These are phyloP conservation scores for Metellina segmentata DNA, from an alignment of 2,888 invertebrate genomes.

Conservation along the genomic window DNA sequence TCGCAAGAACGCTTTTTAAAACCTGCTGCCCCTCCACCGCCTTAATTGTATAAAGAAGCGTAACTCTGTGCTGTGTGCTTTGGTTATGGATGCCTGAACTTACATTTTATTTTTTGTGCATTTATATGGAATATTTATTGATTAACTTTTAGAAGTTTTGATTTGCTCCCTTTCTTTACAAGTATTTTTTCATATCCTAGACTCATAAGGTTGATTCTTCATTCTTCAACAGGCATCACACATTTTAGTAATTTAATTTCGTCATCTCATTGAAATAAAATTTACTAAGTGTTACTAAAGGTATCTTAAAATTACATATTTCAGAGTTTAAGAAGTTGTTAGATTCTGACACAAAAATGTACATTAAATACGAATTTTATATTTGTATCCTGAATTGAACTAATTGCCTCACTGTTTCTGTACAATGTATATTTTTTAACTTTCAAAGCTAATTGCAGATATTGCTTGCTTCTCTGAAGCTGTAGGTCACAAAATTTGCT, in stretches of 20 bases:
- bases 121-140: conserved; percentile 30
- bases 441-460: conserved; percentile 4
- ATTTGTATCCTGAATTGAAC: background rate
- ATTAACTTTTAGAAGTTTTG: background rate
- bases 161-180: background rate
- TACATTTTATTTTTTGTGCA: conserved; percentile 31
- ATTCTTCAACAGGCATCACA: background rate
- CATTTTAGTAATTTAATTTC: background rate
- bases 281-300: background rate
- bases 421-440: background rate
- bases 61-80: conserved; percentile 5
- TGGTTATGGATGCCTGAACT: conserved; percentile 38
- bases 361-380: background rate
- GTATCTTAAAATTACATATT: background rate
- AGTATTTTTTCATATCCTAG: no score
- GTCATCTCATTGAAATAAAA: background rate
- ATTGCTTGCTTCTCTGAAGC: background rate
- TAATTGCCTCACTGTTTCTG: conserved; percentile 10
- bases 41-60: background rate
- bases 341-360: background rate
- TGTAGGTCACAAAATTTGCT: conserved; percentile 28
- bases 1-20: conserved; percentile 75
- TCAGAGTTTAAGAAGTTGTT: background rate
- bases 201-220: background rate
- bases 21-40: conserved; percentile 74